Evolutionary conservation across 1,140 invertebrate genomes (phyloP).

Genomic region (Platyscapa corneri): DNA sequence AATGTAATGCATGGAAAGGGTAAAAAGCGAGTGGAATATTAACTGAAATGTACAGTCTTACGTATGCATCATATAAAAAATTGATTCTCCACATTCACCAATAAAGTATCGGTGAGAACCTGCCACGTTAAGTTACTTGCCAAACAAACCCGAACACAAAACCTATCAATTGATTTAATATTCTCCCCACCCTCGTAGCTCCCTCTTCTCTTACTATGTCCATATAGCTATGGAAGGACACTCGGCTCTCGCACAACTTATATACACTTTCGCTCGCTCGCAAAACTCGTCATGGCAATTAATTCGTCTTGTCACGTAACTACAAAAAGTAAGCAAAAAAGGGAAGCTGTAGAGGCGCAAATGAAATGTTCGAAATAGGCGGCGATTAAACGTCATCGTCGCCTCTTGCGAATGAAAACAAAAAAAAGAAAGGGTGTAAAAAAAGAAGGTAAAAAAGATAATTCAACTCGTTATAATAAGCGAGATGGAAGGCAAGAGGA

Average conservation of each 20-base stretch:
- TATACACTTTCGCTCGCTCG: background rate
- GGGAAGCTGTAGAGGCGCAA: background rate
- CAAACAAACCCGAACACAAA: background rate
- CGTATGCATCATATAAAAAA: background rate
- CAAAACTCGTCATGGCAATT: slow-evolving; percentile 37
- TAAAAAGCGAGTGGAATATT: background rate
- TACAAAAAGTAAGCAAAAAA: slow-evolving; percentile 26
- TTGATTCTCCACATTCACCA: too few species aligned
- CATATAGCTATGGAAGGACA: background rate
- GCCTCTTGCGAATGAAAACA: background rate
- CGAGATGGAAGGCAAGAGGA: slow-evolving; percentile 10
- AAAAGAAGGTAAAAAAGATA: slow-evolving; percentile 25
- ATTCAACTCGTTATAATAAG: slow-evolving; percentile 42
- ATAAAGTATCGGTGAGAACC: background rate
- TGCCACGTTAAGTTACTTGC: background rate
- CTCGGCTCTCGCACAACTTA: background rate
- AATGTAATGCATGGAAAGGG: too few species aligned
- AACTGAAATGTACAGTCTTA: background rate
- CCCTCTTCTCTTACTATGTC: too few species aligned
- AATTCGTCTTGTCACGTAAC: slow-evolving; percentile 32
- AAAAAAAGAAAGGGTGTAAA: background rate
- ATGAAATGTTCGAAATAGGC: slow-evolving; percentile 39
- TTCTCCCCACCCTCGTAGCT: background rate
- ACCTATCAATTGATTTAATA: slow-evolving; percentile 36
- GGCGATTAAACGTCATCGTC: background rate